These are phyloP conservation scores for Disparrhopalites patrizii DNA, from an alignment of 2,888 invertebrate genomes.

Conservation along the genomic window DNA sequence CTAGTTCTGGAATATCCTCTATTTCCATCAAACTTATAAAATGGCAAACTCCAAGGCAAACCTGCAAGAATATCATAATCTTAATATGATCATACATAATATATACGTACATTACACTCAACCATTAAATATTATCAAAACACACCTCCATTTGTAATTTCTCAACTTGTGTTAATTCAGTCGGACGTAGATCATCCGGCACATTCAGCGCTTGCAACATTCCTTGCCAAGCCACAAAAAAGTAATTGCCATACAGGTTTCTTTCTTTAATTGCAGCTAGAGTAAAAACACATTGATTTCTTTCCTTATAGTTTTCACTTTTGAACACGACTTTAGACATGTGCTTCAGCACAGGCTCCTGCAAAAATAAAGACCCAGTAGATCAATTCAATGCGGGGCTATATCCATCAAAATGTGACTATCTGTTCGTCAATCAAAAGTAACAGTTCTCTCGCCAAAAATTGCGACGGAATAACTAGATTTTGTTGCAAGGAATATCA, in stretches of 20 bases:
- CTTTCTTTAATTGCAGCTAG: constrained; percentile 9
- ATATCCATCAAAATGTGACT: too few species aligned
- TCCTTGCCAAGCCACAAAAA: constrained; percentile 13
- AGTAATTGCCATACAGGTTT: background rate
- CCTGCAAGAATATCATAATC: background rate
- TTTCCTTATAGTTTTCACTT: constrained; percentile 30
- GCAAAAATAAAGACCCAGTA: background rate
- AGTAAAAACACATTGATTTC: constrained; percentile 24
- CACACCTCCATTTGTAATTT: constrained; percentile 24
- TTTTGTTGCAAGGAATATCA: background rate
- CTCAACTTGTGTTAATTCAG: constrained; percentile 23
- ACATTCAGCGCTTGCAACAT: constrained; percentile 13
- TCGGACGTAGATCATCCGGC: constrained; percentile 17
- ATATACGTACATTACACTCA: background rate
- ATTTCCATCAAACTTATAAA: constrained; percentile 2
- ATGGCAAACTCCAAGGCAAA: constrained; percentile 22
- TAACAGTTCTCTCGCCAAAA: background rate
- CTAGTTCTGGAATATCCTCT: constrained; percentile 16
- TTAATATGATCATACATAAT: background rate
- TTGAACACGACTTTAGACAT: constrained; percentile 13
- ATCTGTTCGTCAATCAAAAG: too few species aligned
- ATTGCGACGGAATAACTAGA: background rate
- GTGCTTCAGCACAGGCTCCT: constrained; percentile 20
- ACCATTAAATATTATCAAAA: background rate
- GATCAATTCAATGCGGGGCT: background rate